Evolutionary conservation across 2,113 vertebrate genomes (phyloP).

Genomic region (Nyctibius bracteatus): DNA sequence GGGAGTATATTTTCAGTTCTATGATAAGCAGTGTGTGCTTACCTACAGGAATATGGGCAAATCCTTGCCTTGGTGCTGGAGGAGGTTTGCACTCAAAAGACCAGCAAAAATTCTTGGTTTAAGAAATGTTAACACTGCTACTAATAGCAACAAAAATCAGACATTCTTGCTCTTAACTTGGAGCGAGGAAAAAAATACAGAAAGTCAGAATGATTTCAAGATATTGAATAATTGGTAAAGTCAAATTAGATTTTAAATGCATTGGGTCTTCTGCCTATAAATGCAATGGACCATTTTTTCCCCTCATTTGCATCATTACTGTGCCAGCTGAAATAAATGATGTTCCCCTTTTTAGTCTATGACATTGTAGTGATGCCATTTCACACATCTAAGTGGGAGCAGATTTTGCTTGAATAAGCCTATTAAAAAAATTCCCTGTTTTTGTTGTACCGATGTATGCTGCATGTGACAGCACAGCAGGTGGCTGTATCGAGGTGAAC

Average conservation of each 20-base stretch:
- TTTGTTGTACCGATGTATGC: slow-evolving; percentile 23
- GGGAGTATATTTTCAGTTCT: slow-evolving; percentile 62
- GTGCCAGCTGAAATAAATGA: slow-evolving; percentile 19
- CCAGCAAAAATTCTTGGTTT: neutral
- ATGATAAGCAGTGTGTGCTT: neutral
- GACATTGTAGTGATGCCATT: slow-evolving; percentile 8
- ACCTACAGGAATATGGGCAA: neutral
- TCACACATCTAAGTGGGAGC: slow-evolving; percentile 19
- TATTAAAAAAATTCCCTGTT: slow-evolving; percentile 43
- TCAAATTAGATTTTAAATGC: neutral
- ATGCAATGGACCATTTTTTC: neutral
- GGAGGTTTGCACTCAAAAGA: neutral
- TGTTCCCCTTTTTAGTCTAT: neutral
- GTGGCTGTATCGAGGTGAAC: slow-evolving; percentile 62
- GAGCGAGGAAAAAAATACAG: neutral
- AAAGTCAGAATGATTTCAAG: neutral
- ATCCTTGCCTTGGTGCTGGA: neutral
- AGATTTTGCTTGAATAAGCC: slow-evolving; percentile 41
- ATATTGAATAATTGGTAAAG: slow-evolving; percentile 6
- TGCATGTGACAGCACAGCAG: slow-evolving; percentile 45
- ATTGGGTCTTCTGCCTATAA: slow-evolving; percentile 6
- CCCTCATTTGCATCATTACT: slow-evolving; percentile 9
- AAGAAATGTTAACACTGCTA: neutral
- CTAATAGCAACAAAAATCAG: neutral
- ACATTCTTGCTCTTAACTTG: neutral